Base-by-base conservation (phyloP, 2,113 vertebrate species). In the Madoqua kirkii region DNA sequence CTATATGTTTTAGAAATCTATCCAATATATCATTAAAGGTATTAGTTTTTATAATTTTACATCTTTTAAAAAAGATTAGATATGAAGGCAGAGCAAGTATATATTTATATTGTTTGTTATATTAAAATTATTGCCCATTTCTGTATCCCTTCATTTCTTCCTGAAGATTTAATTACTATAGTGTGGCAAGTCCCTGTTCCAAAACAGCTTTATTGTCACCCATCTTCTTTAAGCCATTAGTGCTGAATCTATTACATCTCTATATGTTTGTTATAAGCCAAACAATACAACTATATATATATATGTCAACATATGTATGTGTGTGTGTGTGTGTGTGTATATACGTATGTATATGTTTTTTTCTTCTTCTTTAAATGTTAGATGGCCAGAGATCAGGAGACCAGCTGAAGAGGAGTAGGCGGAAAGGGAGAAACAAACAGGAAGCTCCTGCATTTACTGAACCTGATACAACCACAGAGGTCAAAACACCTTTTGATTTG, bases 401-500 rank as follows among this genome's bases (percentile, higher is more conserved):
- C 67, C 98, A 98, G 27, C 98, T 98, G 25, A 99, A 99, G 97
- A 99, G 99, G 94, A 98, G 99, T 2, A 99, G 99, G 52, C 99
- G 99, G 12, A 99, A 99, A 97, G 99, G 99, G 23, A 98, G 99
- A 93, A 99, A 99, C 97, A 99, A 99, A 98, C 99, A 99, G 97
- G 99, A 99, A 96, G 43, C 97, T 0, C 79, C 98, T 55, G 92
- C 95, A 0, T 95, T 98, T 2, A 84, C 98, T 25, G 99, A 99
- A 97, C 95, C 96, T 4, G 99, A 99, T 0, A 89, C 98, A 0
- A 98, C 97, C 0, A 57, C 97, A 9, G 99, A 99, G 84, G 99
- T 99, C 9, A 99, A 99, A 99, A 99, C 99, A 21, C 99, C 99
- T 0, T 99, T 99, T 1, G 99, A 99, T 98, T 98, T 99, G 97